These are phyloP conservation scores for Ataeniobius toweri DNA, from an alignment of 2,797 vertebrate genomes.

Conservation along the genomic window DNA sequence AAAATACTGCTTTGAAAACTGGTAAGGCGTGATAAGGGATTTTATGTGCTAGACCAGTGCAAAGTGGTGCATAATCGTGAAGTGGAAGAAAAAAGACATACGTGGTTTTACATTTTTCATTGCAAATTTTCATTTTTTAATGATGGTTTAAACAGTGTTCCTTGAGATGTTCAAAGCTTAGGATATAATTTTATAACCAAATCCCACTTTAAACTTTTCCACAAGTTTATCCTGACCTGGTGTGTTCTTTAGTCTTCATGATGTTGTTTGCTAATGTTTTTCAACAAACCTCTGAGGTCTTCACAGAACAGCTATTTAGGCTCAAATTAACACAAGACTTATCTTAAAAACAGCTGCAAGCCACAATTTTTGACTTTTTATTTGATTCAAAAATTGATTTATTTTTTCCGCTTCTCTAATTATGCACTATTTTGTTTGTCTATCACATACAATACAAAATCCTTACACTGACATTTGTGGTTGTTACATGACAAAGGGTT, in stretches of 20 bases:
- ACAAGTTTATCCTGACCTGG: neutral
- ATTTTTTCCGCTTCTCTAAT: neutral
- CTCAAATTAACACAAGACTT: neutral
- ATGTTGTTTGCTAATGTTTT: neutral
- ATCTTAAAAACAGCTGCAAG: neutral
- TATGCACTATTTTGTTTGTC: neutral
- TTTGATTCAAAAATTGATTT: no score
- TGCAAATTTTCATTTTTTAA: neutral
- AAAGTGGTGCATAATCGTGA: neutral
- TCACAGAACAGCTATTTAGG: neutral
- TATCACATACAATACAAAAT: neutral
- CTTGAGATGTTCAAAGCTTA: neutral
- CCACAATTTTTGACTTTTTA: neutral
- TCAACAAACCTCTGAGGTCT: neutral
- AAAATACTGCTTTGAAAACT: no score
- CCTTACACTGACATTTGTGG: neutral
- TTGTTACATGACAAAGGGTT: neutral
- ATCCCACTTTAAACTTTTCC: neutral
- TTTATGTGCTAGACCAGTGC: no score
- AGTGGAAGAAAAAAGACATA: neutral
- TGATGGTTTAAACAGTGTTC: neutral
- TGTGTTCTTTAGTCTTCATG: neutral
- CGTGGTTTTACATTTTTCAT: neutral
- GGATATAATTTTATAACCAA: neutral
- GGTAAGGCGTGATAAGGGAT: no score